Base-by-base conservation (phyloP, 1,140 invertebrate genomes). In the Drosophila prosaltans region DNA sequence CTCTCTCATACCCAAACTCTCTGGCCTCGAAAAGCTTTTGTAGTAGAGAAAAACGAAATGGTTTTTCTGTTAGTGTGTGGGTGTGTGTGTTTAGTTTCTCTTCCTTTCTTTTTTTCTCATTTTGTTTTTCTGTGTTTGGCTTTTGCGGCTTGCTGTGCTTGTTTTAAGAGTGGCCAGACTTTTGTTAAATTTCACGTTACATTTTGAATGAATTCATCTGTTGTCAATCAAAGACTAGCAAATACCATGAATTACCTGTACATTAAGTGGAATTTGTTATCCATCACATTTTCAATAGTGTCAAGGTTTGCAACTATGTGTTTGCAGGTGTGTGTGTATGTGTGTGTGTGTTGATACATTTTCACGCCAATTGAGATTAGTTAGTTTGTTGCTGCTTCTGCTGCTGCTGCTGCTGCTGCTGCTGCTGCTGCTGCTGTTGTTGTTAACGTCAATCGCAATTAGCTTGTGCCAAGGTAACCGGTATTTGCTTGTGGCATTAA, bases 41-140 rank as follows among this genome's bases (percentile, higher is more conserved):
- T 89, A 89, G 83, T 88, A 89, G 83, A 88, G 84, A 88, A 88
- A 83, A 78, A 73, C 59, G 84, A 81, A 57, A 21, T 36, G 57
- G 58, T 58, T 60, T 39, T 68, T 16, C 24, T 28, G n/a, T 48
- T 30, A 30, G 11, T 59, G 26, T 11, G 11, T 59, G 26, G 2
- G 11, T n/a, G 39, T 72, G 71, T 48, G 57, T 85, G 67, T 60
- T 81, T 69, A 69, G 45, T 57, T 57, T 78, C 60, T 59, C 30
- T 62, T 59, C 39, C 57, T 40, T 45, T 39, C 24, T 9, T 5
- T 32, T n/a, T 65, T 59, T 48, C 41, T 41, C 45, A 10, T 51
- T 28, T 10, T 51, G n/a, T 60, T 9, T 16, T 30, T 69, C 71
- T 54, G 54, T 85, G 65, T 60, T 81, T 71, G 71, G 79, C 66